Conservation (phyloP, 2,797 vertebrate genomes). For the Cynopterus sphinx region DNA sequence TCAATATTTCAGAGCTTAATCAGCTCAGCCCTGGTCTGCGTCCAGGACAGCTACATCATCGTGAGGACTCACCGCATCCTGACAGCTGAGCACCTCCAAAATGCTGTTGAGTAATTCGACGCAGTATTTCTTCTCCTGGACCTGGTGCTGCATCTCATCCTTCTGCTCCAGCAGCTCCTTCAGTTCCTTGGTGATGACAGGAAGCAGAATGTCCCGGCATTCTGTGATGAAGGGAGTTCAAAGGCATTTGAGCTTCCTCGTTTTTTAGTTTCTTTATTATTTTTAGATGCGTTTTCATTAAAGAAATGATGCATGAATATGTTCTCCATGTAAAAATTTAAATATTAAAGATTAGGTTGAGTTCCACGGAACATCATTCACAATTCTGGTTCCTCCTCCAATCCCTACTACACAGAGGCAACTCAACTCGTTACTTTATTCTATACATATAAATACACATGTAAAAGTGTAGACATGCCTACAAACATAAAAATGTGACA, state of each 20-base stretch:
- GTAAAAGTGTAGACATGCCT: too few species aligned
- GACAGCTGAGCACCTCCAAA: conserved; percentile 94
- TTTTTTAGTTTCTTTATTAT: neutral
- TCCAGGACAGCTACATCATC: conserved; percentile 20
- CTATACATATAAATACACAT: neutral
- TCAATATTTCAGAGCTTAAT: conserved; percentile 81
- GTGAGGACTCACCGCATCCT: conserved; percentile 90
- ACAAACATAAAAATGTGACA: neutral
- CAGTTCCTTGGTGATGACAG: conserved; percentile 96
- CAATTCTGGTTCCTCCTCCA: neutral
- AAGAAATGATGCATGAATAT: neutral
- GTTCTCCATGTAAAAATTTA: neutral
- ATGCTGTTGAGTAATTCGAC: conserved; percentile 96
- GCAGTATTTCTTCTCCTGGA: conserved; percentile 88
- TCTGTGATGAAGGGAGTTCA: conserved; percentile 84
- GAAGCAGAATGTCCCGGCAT: conserved; percentile 95
- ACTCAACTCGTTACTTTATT: neutral
- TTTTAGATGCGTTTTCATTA: neutral
- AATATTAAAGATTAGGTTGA: neutral
- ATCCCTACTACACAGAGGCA: neutral
- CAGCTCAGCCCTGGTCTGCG: conserved; percentile 55
- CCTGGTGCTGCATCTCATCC: conserved; percentile 80
- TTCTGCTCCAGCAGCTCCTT: conserved; percentile 88
- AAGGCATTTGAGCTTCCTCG: neutral
- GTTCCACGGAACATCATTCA: neutral